Evolutionary conservation across 2,888 invertebrate genomes (phyloP).

Genomic region (Parochlus steinenii): DNA sequence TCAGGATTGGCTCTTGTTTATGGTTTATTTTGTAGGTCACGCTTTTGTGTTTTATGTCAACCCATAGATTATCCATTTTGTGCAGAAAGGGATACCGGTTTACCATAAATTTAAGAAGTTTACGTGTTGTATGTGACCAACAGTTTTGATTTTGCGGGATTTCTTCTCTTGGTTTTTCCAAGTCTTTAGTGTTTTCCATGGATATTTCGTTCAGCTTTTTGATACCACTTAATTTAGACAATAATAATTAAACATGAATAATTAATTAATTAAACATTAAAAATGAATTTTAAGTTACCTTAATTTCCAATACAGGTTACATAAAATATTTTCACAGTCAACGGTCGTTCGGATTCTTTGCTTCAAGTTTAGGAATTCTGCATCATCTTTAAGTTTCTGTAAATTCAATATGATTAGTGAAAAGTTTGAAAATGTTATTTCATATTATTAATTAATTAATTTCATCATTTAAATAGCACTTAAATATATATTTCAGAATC

Average conservation of each 20-base stretch:
- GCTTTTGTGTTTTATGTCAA: conserved; percentile 6
- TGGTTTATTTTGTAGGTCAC: conserved; percentile 8
- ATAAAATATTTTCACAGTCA: conserved; percentile 10
- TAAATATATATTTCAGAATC: too few relatives aligned
- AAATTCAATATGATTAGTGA: too few relatives aligned
- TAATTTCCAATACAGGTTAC: conserved; percentile 7
- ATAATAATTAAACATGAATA: not conserved
- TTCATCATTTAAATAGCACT: too few relatives aligned
- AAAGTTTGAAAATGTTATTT: too few relatives aligned
- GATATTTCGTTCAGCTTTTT: not conserved
- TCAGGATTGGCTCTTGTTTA: conserved; percentile 6
- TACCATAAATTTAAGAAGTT: conserved; percentile 6
- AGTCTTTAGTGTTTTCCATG: not conserved
- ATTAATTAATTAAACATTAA: not conserved
- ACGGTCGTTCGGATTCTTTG: conserved; percentile 7
- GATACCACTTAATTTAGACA: not conserved
- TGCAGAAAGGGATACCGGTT: conserved; percentile 8
- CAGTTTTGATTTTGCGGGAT: too few relatives aligned
- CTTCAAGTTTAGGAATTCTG: conserved; percentile 9
- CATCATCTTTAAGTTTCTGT: conserved; percentile 9
- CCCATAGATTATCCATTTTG: conserved; percentile 9
- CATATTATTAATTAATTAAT: too few relatives aligned
- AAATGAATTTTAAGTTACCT: conserved; percentile 2
- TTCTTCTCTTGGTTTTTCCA: too few relatives aligned
- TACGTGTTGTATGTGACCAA: not conserved